Base-by-base conservation (phyloP, 2,888 invertebrate genomes). In the Agrenia bidenticulata region DNA sequence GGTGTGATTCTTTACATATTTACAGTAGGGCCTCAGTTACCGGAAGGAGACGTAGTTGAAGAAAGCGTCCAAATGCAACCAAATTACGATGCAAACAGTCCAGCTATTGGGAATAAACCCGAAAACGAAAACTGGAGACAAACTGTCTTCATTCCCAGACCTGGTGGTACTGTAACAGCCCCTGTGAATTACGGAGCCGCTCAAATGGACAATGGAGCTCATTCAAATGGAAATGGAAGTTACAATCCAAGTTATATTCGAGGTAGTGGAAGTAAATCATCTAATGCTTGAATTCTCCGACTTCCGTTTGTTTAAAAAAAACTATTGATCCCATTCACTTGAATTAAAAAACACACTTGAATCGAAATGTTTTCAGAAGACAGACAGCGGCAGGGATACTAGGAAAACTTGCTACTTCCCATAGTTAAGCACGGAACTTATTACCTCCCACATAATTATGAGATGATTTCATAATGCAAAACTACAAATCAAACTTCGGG, bases 1-100 rank as follows among this genome's bases (percentile, higher is more conserved):
- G 75, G 73, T 13, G 61, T 71, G 13, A 7, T 73, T 1, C 21
- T 75, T 1, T 75, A 73, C 59, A 61, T 68, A 15, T 61, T 73
- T n/a, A 0, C 69, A 1, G 60, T 45, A 45, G 45, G 45, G 4
- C 9, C 45, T 15, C 71, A 21, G 71, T 15, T 67, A 32, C 66
- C 71, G 17, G 67, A 71, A 41, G 32, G 63, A 11, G 37, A 65
- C 21, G 4, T 56, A 17, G 61, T n/a, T n/a, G n/a, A n/a, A n/a
- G n/a, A n/a, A n/a, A n/a, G n/a, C n/a, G n/a, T n/a, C 49, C 1
- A 60, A 60, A 23, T 55, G 32, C 61, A 51, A 21, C 39, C 2
- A 67, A 62, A n/a, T 13, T 13, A 39, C 23, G 39, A n/a, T 32
- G 11, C 32, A 32, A 32, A 11, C 32, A 7, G 11, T 32, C 11